Conservation (phyloP, 2,797 vertebrate genomes). For the Mus spretus region DNA sequence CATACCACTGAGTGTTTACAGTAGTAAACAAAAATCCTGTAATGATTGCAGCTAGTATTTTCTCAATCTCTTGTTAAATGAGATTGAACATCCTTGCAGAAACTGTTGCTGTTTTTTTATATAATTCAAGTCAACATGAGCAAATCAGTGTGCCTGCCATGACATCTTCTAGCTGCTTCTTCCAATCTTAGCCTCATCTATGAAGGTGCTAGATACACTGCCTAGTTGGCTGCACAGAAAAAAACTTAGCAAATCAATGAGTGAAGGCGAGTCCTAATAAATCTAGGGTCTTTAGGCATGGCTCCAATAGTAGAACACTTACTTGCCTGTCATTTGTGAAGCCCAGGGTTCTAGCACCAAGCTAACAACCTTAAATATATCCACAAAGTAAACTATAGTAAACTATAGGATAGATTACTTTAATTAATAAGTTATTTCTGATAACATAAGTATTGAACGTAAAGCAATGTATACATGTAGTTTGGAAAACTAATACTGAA, state of each 20-base stretch:
- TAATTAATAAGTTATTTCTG: neutral
- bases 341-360: neutral
- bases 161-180: constrained; percentile 36
- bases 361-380: neutral
- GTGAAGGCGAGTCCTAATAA: neutral
- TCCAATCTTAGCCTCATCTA: neutral
- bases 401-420: neutral
- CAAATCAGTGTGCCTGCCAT: neutral
- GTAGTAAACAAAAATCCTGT: neutral
- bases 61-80: neutral
- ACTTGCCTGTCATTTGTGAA: neutral
- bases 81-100: neutral
- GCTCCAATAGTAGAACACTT: neutral
- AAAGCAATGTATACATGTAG: neutral
- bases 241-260: neutral
- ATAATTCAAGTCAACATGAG: constrained; percentile 39
- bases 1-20: neutral
- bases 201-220: neutral
- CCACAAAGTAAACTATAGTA: neutral
- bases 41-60: neutral
- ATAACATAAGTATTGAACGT: neutral
- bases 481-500: constrained; percentile 48
- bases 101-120: constrained; percentile 33
- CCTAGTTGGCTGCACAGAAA: neutral
- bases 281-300: neutral